Evolutionary conservation across 1,140 invertebrate species (phyloP).

Genomic region (Drosophila quadrilineata): DNA sequence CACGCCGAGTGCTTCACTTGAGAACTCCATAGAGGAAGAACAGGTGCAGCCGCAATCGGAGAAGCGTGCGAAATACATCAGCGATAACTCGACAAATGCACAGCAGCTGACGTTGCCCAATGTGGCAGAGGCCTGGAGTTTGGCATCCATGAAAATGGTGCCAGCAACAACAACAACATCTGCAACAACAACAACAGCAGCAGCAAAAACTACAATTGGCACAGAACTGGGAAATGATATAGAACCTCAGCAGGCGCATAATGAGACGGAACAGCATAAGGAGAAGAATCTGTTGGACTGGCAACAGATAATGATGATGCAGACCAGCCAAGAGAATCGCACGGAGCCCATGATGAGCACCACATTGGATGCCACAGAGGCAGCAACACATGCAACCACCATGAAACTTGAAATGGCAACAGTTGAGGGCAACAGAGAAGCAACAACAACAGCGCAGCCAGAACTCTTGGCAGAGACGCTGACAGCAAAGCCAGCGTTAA

Average conservation of each 20-base stretch:
- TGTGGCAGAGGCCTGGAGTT: slow-evolving; percentile 64
- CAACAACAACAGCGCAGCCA: not conserved
- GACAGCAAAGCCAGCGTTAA: not conserved
- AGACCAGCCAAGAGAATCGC: slow-evolving; percentile 30
- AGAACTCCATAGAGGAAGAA: slow-evolving; percentile 57
- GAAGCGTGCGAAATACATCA: slow-evolving; percentile 70
- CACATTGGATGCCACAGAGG: slow-evolving; percentile 58
- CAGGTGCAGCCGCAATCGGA: slow-evolving; percentile 41
- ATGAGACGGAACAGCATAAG: slow-evolving; percentile 44
- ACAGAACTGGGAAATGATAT: slow-evolving; percentile 57
- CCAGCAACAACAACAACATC: slow-evolving; percentile 28
- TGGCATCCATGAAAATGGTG: slow-evolving; percentile 69
- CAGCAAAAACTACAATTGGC: slow-evolving; percentile 6
- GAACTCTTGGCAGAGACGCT: not conserved
- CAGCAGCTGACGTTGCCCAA: slow-evolving; percentile 67
- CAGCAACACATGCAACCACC: slow-evolving; percentile 40
- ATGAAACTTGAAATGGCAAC: slow-evolving; percentile 13
- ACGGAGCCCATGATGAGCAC: slow-evolving; percentile 49
- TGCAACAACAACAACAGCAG: not conserved
- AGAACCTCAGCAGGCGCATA: slow-evolving; percentile 20
- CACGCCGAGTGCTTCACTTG: slow-evolving; percentile 39
- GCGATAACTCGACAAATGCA: slow-evolving; percentile 72
- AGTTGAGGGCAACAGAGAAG: not conserved
- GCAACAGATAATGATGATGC: slow-evolving; percentile 66
- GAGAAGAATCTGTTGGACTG: slow-evolving; percentile 72